Conservation (phyloP, 1,140 invertebrate species). For the Xylocopa sonorina region DNA sequence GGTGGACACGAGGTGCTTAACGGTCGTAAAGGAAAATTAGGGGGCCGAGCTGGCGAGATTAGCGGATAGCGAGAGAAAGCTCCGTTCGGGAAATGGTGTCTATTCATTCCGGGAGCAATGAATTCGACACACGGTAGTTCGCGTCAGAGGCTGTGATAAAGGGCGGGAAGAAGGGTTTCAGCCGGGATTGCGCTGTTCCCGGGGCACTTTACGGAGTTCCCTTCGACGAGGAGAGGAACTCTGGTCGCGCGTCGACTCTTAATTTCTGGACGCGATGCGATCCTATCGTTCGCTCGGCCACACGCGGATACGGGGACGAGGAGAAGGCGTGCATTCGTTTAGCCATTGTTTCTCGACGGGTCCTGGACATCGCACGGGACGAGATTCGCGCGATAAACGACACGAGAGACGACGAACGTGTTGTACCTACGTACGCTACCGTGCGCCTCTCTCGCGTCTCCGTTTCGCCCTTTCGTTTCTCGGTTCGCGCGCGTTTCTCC, state of each 20-base stretch:
- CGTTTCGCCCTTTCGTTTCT: not conserved
- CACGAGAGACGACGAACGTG: conserved; percentile 39
- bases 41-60: conserved; percentile 50
- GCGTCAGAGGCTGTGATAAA: conserved; percentile 20
- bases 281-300: conserved; percentile 31
- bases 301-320: not conserved
- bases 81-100: conserved; percentile 39
- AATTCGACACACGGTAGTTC: not conserved
- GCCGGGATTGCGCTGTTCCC: conserved; percentile 4
- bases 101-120: conserved; percentile 34
- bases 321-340: conserved; percentile 28
- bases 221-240: not conserved
- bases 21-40: conserved; percentile 63
- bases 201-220: conserved; percentile 24
- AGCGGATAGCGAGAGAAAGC: conserved; percentile 52
- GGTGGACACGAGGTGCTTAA: conserved; percentile 50
- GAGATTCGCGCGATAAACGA: conserved; percentile 59
- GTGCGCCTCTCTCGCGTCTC: not conserved
- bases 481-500: conserved; percentile 27
- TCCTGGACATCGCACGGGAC: conserved; percentile 38
- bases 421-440: too few species aligned
- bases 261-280: conserved; percentile 42
- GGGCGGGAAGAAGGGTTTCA: conserved; percentile 37
- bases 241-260: conserved; percentile 32
- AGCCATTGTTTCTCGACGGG: conserved; percentile 51